phyloP scores from a whole-genome alignment of 2,888 invertebrate genomes.

The Colostygia pectinataria region DNA sequence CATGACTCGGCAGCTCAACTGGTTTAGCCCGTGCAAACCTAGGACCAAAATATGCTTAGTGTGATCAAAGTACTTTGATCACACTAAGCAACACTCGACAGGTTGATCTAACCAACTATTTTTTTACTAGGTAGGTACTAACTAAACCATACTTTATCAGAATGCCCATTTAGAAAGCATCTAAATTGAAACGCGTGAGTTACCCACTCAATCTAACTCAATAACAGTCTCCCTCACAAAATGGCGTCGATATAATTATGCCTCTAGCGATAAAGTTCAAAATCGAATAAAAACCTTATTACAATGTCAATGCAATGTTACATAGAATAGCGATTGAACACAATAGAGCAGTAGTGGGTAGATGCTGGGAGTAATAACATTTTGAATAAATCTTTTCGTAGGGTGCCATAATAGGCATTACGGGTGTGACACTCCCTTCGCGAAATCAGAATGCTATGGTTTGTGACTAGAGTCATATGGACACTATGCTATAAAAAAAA shows the following conservation, averaged over 20 bases:
- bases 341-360: conserved; percentile 68
- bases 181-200: conserved; percentile 30
- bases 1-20: too few relatives aligned
- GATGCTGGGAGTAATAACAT: conserved; percentile 78
- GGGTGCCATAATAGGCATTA: conserved; percentile 77
- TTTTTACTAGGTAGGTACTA: neutral
- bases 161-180: conserved; percentile 20
- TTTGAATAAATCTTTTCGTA: conserved; percentile 80
- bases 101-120: too few relatives aligned
- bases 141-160: neutral
- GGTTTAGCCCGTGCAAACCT: too few relatives aligned
- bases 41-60: too few relatives aligned
- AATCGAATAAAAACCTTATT: conserved; percentile 52
- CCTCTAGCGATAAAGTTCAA: conserved; percentile 45
- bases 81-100: too few relatives aligned
- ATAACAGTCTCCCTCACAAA: conserved; percentile 64
- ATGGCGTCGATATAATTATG: conserved; percentile 62
- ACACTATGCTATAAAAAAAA: conserved; percentile 44
- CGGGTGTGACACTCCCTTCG: conserved; percentile 71
- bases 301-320: conserved; percentile 61
- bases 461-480: conserved; percentile 39
- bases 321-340: conserved; percentile 60
- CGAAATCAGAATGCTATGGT: conserved; percentile 63
- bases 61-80: too few relatives aligned
- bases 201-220: conserved; percentile 70